Evolutionary conservation across 2,113 vertebrate genomes (phyloP).

Genomic region (Limnothrissa miodon): DNA sequence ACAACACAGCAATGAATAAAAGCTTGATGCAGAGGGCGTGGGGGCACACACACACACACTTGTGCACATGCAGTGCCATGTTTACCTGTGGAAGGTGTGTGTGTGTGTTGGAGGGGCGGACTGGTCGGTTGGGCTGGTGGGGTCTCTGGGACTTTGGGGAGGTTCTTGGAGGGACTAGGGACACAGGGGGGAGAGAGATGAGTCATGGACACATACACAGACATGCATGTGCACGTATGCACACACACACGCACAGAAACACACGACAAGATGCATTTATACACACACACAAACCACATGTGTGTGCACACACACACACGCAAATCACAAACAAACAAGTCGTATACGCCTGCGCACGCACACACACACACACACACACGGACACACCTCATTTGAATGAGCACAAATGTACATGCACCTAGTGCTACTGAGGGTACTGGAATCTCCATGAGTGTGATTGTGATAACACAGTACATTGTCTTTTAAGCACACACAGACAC

Average conservation of each 20-base stretch:
- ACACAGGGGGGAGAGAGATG: background rate
- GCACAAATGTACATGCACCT: background rate
- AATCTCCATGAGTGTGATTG: too few relatives aligned
- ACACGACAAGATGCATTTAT: too few relatives aligned
- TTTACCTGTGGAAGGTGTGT: constrained; percentile 71
- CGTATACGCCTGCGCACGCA: background rate
- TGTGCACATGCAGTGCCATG: background rate
- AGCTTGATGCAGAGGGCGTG: background rate
- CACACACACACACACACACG: background rate
- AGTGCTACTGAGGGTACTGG: background rate
- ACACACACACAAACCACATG: background rate
- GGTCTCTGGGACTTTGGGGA: constrained; percentile 88
- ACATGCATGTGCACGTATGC: background rate
- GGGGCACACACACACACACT: background rate
- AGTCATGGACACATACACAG: background rate
- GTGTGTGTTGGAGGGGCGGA: constrained; percentile 70
- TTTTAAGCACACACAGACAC: too few relatives aligned
- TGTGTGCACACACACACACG: background rate
- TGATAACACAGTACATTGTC: too few relatives aligned
- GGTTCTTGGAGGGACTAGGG: constrained; percentile 78
- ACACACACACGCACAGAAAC: background rate
- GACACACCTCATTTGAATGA: background rate
- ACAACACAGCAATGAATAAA: constrained; percentile 7
- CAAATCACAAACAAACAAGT: background rate
- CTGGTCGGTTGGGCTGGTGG: constrained; percentile 75